These are phyloP conservation scores for Iguana delicatissima DNA, from an alignment of 2,797 vertebrate genomes.

Conservation along the genomic window DNA sequence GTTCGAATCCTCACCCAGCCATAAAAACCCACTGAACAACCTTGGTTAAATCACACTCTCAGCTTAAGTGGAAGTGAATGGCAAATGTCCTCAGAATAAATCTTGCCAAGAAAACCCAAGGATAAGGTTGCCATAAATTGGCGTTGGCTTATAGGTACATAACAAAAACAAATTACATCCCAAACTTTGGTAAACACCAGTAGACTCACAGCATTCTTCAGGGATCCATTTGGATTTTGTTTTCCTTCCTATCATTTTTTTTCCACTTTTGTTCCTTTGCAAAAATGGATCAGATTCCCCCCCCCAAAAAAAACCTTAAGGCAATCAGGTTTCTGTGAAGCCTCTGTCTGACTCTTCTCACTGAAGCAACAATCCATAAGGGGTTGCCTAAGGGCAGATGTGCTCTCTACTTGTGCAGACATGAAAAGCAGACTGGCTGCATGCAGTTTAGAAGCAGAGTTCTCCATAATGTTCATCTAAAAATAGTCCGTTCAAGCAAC, in stretches of 20 bases:
- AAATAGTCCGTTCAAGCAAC: background rate
- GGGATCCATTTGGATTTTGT: too few relatives aligned
- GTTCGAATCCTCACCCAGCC: too few relatives aligned
- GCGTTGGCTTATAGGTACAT: too few relatives aligned
- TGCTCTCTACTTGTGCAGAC: background rate
- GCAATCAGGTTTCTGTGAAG: background rate
- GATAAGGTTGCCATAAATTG: too few relatives aligned
- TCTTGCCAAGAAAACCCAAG: too few relatives aligned
- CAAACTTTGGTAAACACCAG: too few relatives aligned
- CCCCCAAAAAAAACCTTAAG: background rate
- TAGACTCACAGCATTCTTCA: background rate
- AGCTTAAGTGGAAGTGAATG: too few relatives aligned
- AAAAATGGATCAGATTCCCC: background rate
- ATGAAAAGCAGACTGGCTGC: background rate
- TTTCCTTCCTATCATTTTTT: too few relatives aligned
- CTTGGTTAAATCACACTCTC: too few relatives aligned
- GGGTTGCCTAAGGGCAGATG: background rate
- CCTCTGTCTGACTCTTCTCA: background rate
- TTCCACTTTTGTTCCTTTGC: background rate
- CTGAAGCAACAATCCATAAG: background rate
- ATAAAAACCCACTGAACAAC: too few relatives aligned
- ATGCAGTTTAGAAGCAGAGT: background rate
- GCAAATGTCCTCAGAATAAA: too few relatives aligned
- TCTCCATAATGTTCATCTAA: background rate
- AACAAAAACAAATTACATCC: too few relatives aligned